These are phyloP conservation scores for Bombus cullumanus DNA, from an alignment of 1,140 invertebrate species.

Conservation along the genomic window DNA sequence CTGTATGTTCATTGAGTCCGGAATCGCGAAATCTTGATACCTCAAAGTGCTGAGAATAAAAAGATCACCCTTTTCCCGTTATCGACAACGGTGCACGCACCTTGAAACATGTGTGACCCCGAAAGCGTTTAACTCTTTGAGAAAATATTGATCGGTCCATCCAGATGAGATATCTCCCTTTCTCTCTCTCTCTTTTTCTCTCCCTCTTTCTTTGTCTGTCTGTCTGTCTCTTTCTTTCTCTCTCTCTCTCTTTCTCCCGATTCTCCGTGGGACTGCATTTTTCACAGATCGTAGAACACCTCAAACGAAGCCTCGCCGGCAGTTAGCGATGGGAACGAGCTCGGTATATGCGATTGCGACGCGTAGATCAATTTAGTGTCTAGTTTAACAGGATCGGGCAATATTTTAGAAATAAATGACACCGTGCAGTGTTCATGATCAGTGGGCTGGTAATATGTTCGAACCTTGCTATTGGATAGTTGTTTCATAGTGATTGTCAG, in stretches of 20 bases:
- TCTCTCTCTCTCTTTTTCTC: conserved; percentile 26
- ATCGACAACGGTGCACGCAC: conserved; percentile 38
- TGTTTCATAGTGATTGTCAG: not conserved
- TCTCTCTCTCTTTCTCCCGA: conserved; percentile 31
- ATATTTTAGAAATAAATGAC: not conserved
- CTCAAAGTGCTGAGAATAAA: conserved; percentile 17
- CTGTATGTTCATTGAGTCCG: not conserved
- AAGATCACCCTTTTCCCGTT: conserved; percentile 30
- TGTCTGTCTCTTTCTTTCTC: conserved; percentile 36
- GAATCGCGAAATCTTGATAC: conserved; percentile 7
- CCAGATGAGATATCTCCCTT: conserved; percentile 1
- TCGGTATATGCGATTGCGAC: not conserved
- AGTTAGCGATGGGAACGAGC: conserved; percentile 28
- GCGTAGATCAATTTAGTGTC: not conserved
- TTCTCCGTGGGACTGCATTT: conserved; percentile 47
- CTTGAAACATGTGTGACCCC: conserved; percentile 20
- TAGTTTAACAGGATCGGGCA: not conserved
- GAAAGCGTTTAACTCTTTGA: conserved; percentile 34
- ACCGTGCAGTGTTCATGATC: not conserved
- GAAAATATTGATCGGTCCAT: conserved; percentile 28
- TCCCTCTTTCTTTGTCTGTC: conserved; percentile 30
- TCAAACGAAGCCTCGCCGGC: conserved; percentile 31
- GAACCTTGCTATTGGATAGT: not conserved
- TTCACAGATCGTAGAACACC: conserved; percentile 60
- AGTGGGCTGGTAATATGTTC: not conserved